Conservation (phyloP, 2,113 vertebrate genomes). For the Grammomys dolichurus region DNA sequence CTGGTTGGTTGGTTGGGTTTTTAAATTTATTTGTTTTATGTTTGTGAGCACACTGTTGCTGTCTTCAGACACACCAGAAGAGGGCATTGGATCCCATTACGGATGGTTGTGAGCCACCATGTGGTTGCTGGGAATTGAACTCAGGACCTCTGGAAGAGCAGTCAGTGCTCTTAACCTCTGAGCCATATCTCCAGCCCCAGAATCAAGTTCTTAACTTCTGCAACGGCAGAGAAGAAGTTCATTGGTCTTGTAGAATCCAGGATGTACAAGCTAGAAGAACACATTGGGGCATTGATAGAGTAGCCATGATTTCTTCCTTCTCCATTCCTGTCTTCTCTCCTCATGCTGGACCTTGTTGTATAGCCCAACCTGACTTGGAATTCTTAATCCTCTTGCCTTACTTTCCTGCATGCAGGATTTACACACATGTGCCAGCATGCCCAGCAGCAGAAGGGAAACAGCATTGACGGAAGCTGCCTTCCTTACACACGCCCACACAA, state of each 20-base stretch:
- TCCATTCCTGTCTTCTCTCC: not conserved
- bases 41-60: too few relatives aligned
- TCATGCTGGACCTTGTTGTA: not conserved
- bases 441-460: not conserved
- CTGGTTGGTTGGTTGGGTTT: too few relatives aligned
- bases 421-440: not conserved
- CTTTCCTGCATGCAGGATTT: not conserved
- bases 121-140: too few relatives aligned
- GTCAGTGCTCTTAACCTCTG: too few relatives aligned
- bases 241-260: not conserved
- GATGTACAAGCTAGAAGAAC: not conserved
- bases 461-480: fast-evolving
- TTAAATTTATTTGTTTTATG: too few relatives aligned
- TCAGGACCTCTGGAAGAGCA: too few relatives aligned
- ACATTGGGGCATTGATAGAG: too few relatives aligned
- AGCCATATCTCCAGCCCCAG: not conserved
- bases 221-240: not conserved
- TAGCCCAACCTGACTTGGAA: not conserved
- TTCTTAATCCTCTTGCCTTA: not conserved
- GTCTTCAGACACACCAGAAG: too few relatives aligned
- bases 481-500: too few relatives aligned
- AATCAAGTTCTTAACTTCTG: not conserved
- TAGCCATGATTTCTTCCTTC: not conserved
- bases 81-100: too few relatives aligned
- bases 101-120: too few relatives aligned